phyloP scores from a whole-genome alignment of 2,797 vertebrate genomes.

The Babyrousa celebensis region DNA sequence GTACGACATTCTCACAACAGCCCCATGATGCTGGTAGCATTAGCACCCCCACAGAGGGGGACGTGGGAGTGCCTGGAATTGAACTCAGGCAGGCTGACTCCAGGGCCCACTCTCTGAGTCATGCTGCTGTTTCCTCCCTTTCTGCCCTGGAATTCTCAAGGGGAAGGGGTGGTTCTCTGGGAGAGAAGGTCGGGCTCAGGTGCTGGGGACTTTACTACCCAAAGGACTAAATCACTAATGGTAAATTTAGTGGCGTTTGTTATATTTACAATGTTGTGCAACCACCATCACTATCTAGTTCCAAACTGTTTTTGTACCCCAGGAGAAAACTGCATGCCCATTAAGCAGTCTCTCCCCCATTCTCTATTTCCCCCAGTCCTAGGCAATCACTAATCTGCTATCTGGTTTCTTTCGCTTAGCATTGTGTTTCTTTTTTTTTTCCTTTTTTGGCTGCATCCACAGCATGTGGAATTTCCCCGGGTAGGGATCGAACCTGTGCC shows the following conservation, averaged over 20 bases:
- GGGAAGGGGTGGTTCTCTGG: not conserved
- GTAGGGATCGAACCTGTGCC: no score
- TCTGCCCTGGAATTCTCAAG: conserved; percentile 8
- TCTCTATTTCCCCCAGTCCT: not conserved
- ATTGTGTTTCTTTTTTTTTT: no score
- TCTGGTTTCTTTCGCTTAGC: not conserved
- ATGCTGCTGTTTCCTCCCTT: not conserved
- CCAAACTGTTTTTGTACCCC: not conserved
- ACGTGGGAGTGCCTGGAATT: not conserved
- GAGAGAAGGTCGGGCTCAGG: not conserved
- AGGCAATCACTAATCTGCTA: not conserved
- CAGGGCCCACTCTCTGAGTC: not conserved
- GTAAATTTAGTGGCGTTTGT: not conserved
- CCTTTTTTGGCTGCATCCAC: no score
- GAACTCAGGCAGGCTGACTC: not conserved
- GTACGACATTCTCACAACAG: not conserved
- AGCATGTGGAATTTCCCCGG: no score
- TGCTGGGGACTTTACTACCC: not conserved
- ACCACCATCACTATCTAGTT: not conserved
- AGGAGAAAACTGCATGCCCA: not conserved
- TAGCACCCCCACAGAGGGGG: not conserved
- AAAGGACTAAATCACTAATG: not conserved
- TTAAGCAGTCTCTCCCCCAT: not conserved
- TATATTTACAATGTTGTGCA: not conserved
- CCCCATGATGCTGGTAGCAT: not conserved